These are phyloP conservation scores for Garrulus glandarius DNA, from an alignment of 2,797 vertebrate genomes.

Conservation along the genomic window DNA sequence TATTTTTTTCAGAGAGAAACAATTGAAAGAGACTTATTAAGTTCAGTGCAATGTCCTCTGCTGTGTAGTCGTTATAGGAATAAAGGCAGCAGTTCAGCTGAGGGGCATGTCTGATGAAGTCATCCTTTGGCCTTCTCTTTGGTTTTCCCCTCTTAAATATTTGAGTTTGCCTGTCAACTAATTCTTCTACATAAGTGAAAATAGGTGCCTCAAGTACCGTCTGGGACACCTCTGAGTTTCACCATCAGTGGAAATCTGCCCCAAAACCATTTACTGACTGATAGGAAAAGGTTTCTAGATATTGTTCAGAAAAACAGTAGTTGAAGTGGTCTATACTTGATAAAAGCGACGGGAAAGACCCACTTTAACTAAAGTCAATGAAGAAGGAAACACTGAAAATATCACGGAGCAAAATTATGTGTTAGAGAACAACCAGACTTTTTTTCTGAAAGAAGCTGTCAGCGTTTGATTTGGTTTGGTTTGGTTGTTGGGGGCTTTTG, in stretches of 20 bases:
- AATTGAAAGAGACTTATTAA: background rate
- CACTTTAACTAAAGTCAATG: background rate
- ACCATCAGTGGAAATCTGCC: background rate
- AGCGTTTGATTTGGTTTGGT: background rate
- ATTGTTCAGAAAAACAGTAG: background rate
- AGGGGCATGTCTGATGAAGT: background rate
- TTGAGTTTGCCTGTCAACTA: background rate
- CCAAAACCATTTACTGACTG: background rate
- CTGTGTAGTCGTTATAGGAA: background rate
- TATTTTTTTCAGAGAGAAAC: background rate
- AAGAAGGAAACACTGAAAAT: background rate
- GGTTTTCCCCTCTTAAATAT: background rate
- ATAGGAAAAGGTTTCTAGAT: background rate
- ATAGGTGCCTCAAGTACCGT: background rate
- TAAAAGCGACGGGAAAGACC: background rate
- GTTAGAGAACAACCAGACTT: background rate
- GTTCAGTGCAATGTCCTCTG: background rate
- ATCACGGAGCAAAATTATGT: background rate
- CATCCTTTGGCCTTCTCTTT: background rate
- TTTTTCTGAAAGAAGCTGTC: background rate
- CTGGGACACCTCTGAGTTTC: background rate
- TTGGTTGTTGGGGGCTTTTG: accelerated
- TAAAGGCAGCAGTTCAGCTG: background rate
- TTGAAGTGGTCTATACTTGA: background rate
- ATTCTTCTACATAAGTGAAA: background rate